Conservation (phyloP, 2,888 invertebrate species). For the Pollenia angustigena region DNA sequence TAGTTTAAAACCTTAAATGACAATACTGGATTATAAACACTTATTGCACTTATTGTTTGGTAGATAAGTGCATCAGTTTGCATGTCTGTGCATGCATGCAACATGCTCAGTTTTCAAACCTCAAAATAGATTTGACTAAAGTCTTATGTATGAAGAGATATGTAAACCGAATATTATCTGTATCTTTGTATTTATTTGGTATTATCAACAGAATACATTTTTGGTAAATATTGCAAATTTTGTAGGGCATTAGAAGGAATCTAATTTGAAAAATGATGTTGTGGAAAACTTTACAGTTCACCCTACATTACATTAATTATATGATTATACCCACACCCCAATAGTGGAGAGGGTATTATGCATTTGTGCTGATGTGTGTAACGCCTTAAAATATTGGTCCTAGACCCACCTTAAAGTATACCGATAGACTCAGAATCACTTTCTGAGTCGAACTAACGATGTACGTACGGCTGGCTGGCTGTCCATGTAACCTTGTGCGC, state of each 20-base stretch:
- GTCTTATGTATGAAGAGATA: constrained; percentile 24
- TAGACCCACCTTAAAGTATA: too few species aligned
- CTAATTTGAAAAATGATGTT: neutral
- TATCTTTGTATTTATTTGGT: neutral
- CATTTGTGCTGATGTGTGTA: too few species aligned
- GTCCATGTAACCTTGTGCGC: too few species aligned
- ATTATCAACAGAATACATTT: neutral
- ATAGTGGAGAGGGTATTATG: too few species aligned
- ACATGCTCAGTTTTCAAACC: constrained; percentile 10
- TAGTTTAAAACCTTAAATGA: constrained; percentile 62
- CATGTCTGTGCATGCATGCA: neutral
- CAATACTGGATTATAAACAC: constrained; percentile 70
- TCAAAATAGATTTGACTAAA: constrained; percentile 46
- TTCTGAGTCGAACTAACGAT: too few species aligned
- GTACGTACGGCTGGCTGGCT: too few species aligned
- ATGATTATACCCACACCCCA: too few species aligned
- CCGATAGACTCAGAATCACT: too few species aligned
- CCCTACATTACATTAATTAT: neutral
- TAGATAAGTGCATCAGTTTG: constrained; percentile 11
- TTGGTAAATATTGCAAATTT: neutral
- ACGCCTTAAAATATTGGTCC: too few species aligned
- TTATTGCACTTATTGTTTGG: constrained; percentile 65
- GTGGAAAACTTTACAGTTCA: neutral
- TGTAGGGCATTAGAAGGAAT: neutral
- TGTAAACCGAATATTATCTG: constrained; percentile 44